Percentiles rank a stretch among this genome's conserved stretches.
Conservation (phyloP, 1,140 invertebrate genomes). For the Odontomachus brunneus region DNA sequence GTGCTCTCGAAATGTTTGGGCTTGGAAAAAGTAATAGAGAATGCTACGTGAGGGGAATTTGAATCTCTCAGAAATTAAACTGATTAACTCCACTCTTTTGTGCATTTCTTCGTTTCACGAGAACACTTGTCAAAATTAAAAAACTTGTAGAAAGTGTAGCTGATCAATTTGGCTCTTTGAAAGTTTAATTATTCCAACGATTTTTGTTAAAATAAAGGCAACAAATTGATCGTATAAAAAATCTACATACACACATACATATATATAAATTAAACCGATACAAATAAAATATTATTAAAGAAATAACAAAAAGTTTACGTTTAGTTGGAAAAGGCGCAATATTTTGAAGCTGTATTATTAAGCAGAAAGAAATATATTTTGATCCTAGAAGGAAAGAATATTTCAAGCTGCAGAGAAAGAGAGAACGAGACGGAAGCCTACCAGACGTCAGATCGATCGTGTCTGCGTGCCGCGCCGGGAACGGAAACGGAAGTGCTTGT, state of each 20-base stretch:
- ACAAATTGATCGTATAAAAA: background rate
- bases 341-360: background rate
- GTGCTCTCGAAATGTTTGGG: background rate
- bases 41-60: background rate
- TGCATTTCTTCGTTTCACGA: too few relatives aligned
- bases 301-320: background rate
- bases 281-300: background rate
- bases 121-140: too few relatives aligned
- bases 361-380: background rate
- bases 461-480: constrained; percentile 62
- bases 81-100: too few relatives aligned
- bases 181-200: background rate
- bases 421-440: constrained; percentile 44
- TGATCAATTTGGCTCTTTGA: background rate
- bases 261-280: background rate
- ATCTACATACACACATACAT: too few relatives aligned
- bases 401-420: background rate
- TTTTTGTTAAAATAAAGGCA: background rate
- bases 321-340: background rate
- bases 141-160: background rate
- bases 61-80: too few relatives aligned
- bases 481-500: constrained; percentile 58
- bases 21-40: background rate
- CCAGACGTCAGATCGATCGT: constrained; percentile 73
- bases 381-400: constrained; percentile 17